These are phyloP conservation scores for Sesia apiformis DNA, from an alignment of 2,888 invertebrate species.

Conservation along the genomic window DNA sequence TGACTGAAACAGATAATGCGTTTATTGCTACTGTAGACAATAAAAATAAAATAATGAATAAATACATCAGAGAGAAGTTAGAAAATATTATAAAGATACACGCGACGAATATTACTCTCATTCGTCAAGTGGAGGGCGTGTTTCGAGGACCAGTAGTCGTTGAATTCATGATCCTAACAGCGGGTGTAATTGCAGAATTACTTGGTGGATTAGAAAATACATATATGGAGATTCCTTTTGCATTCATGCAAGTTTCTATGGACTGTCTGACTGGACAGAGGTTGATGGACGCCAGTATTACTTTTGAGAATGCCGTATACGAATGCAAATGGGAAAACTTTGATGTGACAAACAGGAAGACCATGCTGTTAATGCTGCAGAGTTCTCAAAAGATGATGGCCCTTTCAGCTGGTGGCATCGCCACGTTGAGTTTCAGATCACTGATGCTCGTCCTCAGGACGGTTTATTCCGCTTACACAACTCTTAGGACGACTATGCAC, in stretches of 20 bases:
- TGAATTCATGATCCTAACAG: conserved; percentile 24
- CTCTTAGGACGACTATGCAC: conserved; percentile 30
- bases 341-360: conserved; percentile 33
- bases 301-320: conserved; percentile 38
- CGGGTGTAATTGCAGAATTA: conserved; percentile 24
- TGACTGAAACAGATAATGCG: background rate
- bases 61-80: conserved; percentile 14
- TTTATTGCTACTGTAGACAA: background rate
- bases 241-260: conserved; percentile 22
- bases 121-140: conserved; percentile 21
- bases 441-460: conserved; percentile 36
- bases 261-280: conserved; percentile 45
- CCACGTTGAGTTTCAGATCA: conserved; percentile 28
- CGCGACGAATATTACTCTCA: conserved; percentile 16
- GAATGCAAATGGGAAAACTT: conserved; percentile 49
- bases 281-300: conserved; percentile 33
- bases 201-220: conserved; percentile 35
- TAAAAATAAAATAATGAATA: background rate
- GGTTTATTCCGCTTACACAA: conserved; percentile 43
- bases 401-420: conserved; percentile 41
- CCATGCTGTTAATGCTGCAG: conserved; percentile 34
- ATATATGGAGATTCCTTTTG: conserved; percentile 28
- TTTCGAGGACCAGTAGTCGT: conserved; percentile 26
- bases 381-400: conserved; percentile 37
- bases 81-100: conserved; percentile 21